Conservation (phyloP, 2,888 invertebrate genomes). For the Eledone cirrhosa region DNA sequence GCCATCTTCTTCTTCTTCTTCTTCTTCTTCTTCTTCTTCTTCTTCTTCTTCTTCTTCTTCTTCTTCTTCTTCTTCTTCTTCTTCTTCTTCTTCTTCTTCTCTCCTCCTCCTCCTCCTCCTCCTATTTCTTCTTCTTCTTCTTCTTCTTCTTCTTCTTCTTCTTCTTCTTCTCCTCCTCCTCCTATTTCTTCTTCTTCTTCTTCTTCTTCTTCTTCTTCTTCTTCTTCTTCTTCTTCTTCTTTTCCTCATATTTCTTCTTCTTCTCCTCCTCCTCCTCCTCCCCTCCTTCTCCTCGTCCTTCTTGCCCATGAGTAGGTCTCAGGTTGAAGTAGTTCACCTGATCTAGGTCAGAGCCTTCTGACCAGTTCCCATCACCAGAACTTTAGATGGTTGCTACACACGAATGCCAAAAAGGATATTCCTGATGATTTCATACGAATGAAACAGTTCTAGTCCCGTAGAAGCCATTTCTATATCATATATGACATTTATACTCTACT, state of each 20-base stretch:
- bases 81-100: conserved; percentile 12
- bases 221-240: not conserved
- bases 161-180: conserved; percentile 22
- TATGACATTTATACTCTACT: too few species aligned
- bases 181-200: too few species aligned
- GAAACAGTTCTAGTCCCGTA: too few species aligned
- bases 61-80: conserved; percentile 27
- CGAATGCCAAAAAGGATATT: too few species aligned
- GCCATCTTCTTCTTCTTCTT: conserved; percentile 28
- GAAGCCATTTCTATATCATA: too few species aligned
- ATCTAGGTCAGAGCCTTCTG: too few species aligned
- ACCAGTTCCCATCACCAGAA: too few species aligned
- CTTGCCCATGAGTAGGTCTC: too few species aligned
- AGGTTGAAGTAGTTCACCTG: too few species aligned
- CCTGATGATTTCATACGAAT: too few species aligned
- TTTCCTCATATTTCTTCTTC: too few species aligned
- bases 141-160: conserved; percentile 17
- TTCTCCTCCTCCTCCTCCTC: conserved; percentile 5
- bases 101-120: not conserved
- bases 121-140: conserved; percentile 24
- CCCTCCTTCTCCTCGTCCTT: conserved; percentile 23
- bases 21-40: conserved; percentile 26
- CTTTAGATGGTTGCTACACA: too few species aligned
- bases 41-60: conserved; percentile 28
- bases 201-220: conserved; percentile 11